phyloP scores from a whole-genome alignment of 2,888 invertebrate species.

The Cyrtodaria siliqua region DNA sequence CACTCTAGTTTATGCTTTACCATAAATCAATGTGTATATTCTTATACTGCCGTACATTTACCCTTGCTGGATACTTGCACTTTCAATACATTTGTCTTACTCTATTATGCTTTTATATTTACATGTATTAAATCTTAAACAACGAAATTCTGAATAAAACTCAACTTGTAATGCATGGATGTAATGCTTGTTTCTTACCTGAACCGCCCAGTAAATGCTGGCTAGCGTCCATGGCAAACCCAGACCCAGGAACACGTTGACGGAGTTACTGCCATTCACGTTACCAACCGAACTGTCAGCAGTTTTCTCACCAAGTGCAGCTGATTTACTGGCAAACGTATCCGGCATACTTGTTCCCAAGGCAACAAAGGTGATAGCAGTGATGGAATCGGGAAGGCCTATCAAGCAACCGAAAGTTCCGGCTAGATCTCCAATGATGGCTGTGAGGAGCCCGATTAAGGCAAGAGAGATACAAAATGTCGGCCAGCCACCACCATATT shows the following conservation, averaged over 20 bases:
- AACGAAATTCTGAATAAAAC: too few species aligned
- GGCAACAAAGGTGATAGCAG: slow-evolving; percentile 88
- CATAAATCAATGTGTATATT: too few species aligned
- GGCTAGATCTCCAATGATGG: slow-evolving; percentile 88
- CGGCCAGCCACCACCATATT: slow-evolving; percentile 88
- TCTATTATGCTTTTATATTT: too few species aligned
- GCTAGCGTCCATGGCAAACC: slow-evolving; percentile 89
- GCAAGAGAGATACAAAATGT: slow-evolving; percentile 88
- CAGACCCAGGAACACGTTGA: slow-evolving; percentile 89
- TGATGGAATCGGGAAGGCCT: slow-evolving; percentile 87
- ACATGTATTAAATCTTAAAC: too few species aligned
- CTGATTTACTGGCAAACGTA: slow-evolving; percentile 88
- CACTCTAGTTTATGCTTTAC: too few species aligned
- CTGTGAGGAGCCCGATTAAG: slow-evolving; percentile 88
- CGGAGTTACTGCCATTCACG: slow-evolving; percentile 89
- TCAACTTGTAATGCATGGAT: too few species aligned
- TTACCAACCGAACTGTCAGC: slow-evolving; percentile 89
- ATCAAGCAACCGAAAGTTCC: slow-evolving; percentile 89
- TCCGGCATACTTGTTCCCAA: slow-evolving; percentile 88
- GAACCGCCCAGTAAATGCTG: slow-evolving; percentile 86
- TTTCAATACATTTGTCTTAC: too few species aligned
- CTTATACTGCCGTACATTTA: too few species aligned
- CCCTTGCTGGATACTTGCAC: too few species aligned
- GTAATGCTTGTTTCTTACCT: too few species aligned
- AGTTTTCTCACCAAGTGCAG: slow-evolving; percentile 87